Percentiles rank a stretch among this genome's conserved stretches.
These are phyloP conservation scores for Tolmerus cingulatus DNA, from an alignment of 2,888 invertebrate genomes.

Conservation along the genomic window DNA sequence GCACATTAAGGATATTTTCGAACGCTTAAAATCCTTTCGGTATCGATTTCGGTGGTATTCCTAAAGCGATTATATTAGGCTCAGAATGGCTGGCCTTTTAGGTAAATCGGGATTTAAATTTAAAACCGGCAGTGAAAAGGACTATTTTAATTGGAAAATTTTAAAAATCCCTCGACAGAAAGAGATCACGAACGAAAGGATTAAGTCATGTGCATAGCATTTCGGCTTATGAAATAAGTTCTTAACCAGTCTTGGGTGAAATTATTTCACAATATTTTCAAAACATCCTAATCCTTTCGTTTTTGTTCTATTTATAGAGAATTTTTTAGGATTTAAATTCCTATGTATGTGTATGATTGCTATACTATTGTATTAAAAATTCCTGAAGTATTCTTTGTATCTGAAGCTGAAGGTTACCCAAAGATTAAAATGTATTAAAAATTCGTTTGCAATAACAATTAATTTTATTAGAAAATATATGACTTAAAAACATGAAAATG, in stretches of 20 bases:
- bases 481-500: too few relatives aligned
- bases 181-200: constrained; percentile 12
- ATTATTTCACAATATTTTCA: constrained; percentile 43
- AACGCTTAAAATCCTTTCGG: background rate
- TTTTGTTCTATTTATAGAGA: background rate
- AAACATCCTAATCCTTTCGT: constrained; percentile 40
- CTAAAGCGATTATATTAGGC: constrained; percentile 14
- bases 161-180: background rate
- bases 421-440: too few relatives aligned
- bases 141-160: constrained; percentile 13
- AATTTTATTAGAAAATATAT: too few relatives aligned
- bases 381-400: too few relatives aligned
- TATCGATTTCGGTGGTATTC: background rate
- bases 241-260: background rate
- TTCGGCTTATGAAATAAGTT: background rate
- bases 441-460: too few relatives aligned
- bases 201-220: background rate
- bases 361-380: too few relatives aligned
- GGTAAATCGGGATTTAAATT: constrained; percentile 3
- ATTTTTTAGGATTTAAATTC: background rate
- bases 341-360: background rate
- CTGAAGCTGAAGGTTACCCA: too few relatives aligned
- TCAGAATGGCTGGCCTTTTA: background rate
- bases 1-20: background rate
- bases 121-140: background rate